Conservation (phyloP, 2,797 vertebrate species). For the Arrhamphus sclerolepis region DNA sequence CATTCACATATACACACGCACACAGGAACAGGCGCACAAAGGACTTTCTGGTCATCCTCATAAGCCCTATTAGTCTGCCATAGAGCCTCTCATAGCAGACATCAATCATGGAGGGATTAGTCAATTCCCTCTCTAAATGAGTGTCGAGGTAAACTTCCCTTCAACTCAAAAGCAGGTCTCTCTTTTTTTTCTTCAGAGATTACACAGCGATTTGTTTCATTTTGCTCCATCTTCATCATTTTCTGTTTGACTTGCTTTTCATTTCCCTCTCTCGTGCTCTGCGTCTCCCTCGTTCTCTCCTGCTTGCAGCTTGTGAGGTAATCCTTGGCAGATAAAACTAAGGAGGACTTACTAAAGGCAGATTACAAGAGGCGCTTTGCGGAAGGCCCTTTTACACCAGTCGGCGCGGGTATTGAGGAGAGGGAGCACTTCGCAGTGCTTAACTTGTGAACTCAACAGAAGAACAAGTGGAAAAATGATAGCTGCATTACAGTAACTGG, state of each 20-base stretch:
- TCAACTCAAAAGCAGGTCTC: constrained; percentile 79
- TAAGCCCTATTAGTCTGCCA: constrained; percentile 77
- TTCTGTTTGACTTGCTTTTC: constrained; percentile 75
- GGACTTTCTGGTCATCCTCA: constrained; percentile 75
- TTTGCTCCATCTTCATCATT: constrained; percentile 78
- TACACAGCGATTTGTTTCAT: constrained; percentile 83
- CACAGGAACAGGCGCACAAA: constrained; percentile 65
- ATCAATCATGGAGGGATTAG: constrained; percentile 83
- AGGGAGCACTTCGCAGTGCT: constrained; percentile 79
- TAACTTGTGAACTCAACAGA: constrained; percentile 81
- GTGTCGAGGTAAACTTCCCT: constrained; percentile 77
- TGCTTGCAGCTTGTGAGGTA: constrained; percentile 81
- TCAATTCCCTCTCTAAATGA: constrained; percentile 80
- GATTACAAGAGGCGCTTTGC: constrained; percentile 83
- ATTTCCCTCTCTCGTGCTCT: constrained; percentile 70
- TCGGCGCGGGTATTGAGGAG: constrained; percentile 76
- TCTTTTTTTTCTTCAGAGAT: constrained; percentile 76
- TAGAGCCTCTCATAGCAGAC: constrained; percentile 78
- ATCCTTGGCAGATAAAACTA: constrained; percentile 86
- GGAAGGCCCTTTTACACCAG: constrained; percentile 79
- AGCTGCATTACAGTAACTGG: constrained; percentile 77
- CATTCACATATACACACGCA: constrained; percentile 48
- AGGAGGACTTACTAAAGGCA: constrained; percentile 85
- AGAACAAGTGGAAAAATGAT: constrained; percentile 74
- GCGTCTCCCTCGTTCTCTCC: constrained; percentile 72